Conservation (phyloP, 2,888 invertebrate species). For the Bruchidius siliquastri region DNA sequence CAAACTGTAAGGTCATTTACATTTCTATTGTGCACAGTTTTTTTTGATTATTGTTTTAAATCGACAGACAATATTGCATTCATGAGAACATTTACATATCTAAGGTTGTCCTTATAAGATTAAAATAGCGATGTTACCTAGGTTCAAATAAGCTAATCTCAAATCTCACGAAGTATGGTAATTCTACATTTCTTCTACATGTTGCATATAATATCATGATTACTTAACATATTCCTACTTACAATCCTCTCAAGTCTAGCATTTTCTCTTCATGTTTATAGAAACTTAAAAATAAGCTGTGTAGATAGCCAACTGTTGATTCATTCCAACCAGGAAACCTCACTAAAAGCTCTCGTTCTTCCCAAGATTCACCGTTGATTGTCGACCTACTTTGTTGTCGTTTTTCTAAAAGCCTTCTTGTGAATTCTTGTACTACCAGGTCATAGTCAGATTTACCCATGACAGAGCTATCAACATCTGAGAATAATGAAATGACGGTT, state of each 20-base stretch:
- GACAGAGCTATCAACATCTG: conserved; percentile 1
- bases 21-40: too few species aligned
- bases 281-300: conserved; percentile 54
- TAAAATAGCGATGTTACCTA: too few species aligned
- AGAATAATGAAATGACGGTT: not conserved
- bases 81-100: too few species aligned
- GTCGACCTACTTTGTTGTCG: conserved; percentile 9
- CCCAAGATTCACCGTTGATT: conserved; percentile 11
- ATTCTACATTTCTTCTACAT: too few species aligned
- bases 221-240: conserved; percentile 1
- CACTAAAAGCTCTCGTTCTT: conserved; percentile 19
- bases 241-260: conserved; percentile 47
- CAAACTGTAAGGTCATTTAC: too few species aligned
- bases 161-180: too few species aligned
- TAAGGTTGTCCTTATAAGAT: too few species aligned
- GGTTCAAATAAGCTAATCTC: too few species aligned
- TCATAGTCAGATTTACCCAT: conserved; percentile 13
- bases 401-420: conserved; percentile 11
- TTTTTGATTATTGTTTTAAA: too few species aligned
- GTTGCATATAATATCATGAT: too few species aligned
- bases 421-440: conserved; percentile 13
- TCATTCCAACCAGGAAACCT: conserved; percentile 57
- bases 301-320: conserved; percentile 55
- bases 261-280: conserved; percentile 56
- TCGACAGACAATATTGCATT: too few species aligned